Evolutionary conservation across 2,113 vertebrate species (phyloP).

Genomic region (Setophaga petechia): DNA sequence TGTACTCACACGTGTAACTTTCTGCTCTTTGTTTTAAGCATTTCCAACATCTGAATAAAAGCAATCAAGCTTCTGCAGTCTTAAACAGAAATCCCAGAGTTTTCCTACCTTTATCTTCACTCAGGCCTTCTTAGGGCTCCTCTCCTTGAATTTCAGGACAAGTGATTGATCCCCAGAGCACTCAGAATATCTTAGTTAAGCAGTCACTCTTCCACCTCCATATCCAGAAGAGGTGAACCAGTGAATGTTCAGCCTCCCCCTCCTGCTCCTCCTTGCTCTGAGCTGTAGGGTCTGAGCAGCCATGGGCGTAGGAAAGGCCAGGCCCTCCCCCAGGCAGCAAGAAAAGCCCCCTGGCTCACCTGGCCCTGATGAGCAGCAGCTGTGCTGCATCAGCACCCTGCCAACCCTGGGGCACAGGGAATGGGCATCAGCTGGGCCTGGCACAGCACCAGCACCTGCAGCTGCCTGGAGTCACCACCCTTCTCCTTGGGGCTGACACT

Average conservation of each 20-base stretch:
- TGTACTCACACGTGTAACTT: not conserved
- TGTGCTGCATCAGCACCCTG: not conserved
- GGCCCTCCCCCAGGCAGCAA: accelerated
- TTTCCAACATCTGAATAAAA: not conserved
- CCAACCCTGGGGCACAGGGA: not conserved
- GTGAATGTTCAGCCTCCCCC: accelerated
- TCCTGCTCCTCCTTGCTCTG: accelerated
- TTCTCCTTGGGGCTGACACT: accelerated
- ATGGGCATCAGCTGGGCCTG: not conserved
- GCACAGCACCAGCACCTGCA: not conserved
- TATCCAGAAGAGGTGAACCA: accelerated
- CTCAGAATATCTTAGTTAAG: not conserved
- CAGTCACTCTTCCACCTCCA: not conserved
- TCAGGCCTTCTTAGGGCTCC: not conserved
- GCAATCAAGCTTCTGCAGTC: accelerated
- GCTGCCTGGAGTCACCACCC: not conserved
- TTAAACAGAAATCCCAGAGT: not conserved
- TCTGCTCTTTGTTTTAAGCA: not conserved
- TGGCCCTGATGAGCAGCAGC: not conserved
- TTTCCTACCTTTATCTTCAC: not conserved
- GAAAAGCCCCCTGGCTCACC: not conserved
- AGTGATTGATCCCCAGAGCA: accelerated
- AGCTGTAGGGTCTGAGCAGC: accelerated
- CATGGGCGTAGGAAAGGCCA: accelerated
- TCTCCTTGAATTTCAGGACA: not conserved